phyloP scores from a whole-genome alignment of 2,888 invertebrate genomes.

The Cephus pygmeus region DNA sequence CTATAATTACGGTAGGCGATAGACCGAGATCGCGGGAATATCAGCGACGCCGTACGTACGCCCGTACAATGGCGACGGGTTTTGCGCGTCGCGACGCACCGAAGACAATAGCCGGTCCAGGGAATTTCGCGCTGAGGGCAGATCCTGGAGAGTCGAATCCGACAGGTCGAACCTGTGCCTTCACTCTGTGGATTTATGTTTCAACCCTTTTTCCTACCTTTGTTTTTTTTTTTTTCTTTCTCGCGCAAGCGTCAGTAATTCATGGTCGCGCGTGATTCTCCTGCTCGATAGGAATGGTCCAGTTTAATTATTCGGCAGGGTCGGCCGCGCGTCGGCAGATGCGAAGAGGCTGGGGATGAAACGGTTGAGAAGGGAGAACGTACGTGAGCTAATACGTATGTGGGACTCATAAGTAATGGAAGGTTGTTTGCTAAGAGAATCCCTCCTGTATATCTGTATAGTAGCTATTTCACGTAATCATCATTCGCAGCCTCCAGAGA shows the following conservation, averaged over 20 bases:
- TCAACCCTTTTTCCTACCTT: background rate
- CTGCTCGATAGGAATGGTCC: background rate
- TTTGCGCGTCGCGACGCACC: slow-evolving; percentile 13
- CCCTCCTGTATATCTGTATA: background rate
- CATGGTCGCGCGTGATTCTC: background rate
- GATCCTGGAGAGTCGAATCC: background rate
- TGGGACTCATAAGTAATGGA: background rate
- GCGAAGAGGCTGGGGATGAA: background rate
- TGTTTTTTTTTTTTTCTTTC: background rate
- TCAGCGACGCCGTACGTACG: slow-evolving; percentile 16
- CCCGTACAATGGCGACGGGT: slow-evolving; percentile 18
- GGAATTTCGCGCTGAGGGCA: background rate
- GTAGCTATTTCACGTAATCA: background rate
- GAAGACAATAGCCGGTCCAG: background rate
- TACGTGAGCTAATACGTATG: background rate
- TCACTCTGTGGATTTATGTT: background rate
- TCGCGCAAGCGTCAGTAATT: background rate
- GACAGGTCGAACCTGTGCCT: background rate
- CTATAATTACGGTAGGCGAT: slow-evolving; percentile 32
- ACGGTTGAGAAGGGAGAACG: background rate
- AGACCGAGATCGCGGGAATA: slow-evolving; percentile 22
- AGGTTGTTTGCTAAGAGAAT: background rate
- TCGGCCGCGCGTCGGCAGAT: background rate
- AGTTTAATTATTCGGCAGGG: background rate
- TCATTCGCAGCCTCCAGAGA: background rate